phyloP scores from a whole-genome alignment of 2,113 vertebrate genomes.

The Indicator indicator region DNA sequence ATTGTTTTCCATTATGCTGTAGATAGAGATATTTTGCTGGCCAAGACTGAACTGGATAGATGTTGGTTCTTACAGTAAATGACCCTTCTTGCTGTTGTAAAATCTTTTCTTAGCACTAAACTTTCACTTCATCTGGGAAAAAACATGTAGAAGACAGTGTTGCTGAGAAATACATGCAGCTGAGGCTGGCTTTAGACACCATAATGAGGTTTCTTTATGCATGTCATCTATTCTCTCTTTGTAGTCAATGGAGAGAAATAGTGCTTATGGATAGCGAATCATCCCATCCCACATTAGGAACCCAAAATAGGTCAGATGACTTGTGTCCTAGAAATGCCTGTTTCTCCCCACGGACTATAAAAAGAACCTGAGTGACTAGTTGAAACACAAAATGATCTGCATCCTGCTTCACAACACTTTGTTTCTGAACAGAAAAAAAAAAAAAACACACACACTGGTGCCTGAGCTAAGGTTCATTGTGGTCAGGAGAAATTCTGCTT shows the following conservation, averaged over 20 bases:
- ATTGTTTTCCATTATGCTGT: not conserved
- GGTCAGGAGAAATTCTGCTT: not conserved
- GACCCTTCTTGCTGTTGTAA: not conserved
- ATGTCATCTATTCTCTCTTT: not conserved
- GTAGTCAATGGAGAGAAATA: not conserved
- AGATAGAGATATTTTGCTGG: not conserved
- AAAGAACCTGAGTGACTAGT: not conserved
- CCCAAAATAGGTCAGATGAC: conserved; percentile 31
- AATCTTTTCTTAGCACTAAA: conserved; percentile 9
- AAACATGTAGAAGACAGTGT: not conserved
- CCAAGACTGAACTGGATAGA: not conserved
- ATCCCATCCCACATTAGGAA: not conserved
- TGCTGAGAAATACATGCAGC: not conserved
- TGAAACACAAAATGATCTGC: not conserved
- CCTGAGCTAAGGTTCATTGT: not conserved
- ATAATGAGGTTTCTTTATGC: not conserved
- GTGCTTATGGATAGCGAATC: not conserved
- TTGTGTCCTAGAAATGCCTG: conserved; percentile 38
- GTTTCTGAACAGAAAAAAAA: not conserved
- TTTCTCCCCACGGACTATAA: not conserved
- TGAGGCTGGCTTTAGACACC: not conserved
- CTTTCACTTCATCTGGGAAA: not conserved
- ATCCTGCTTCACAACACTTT: not conserved
- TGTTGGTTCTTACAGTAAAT: not conserved
- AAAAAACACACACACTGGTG: not conserved